Base-by-base conservation (phyloP, 2,797 vertebrate genomes). In the Dipus sagitta region DNA sequence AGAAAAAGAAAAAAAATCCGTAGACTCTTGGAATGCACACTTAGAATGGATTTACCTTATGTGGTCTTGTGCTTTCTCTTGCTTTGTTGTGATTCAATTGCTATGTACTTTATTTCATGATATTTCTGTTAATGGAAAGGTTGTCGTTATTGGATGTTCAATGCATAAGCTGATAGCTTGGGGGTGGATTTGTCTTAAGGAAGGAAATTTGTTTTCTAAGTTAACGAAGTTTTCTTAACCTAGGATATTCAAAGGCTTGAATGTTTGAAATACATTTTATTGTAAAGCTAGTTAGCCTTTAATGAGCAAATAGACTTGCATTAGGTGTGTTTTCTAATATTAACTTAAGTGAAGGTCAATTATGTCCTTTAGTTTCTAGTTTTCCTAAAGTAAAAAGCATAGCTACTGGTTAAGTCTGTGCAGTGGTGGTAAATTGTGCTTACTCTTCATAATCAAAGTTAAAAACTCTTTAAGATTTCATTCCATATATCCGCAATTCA, bases 391-490 rank as follows among this genome's bases (percentile, higher is more conserved):
- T 18, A 80, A 54, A 90, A 90, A 93, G 68, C 71, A 42, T 90
- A 85, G n/a, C 67, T 79, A 32, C 34, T 47, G 54, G 72, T 42
- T 76, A 77, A 15, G 32, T 52, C 15, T 84, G 86, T 84, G 58
- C 90, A 93, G 72, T 52, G 6, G 17, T 75, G 24, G 13, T 91
- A 17, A 74, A 42, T 62, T 75, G 17, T 78, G n/a, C 6, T n/a
- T 86, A 67, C 68, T 83, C 93, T 93, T 85, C 60, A 58, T 86
- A 76, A 87, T 78, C 64, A 92, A 67, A 71, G 32, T 94, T 67
- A 38, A 82, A 17, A 60, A 17, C 67, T 20, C 2, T 47, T 47
- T 47, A 67, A 90, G 2, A 81, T 75, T 95, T 92, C 28, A 30
- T 88, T 79, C 10, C 47, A 86, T 23, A 11, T 67, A 76, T 71